Evolutionary conservation across 2,797 vertebrate species (phyloP), one percentile per base, ranked within the genome.

Genomic region (Gymnoscopelus microlampas): DNA sequence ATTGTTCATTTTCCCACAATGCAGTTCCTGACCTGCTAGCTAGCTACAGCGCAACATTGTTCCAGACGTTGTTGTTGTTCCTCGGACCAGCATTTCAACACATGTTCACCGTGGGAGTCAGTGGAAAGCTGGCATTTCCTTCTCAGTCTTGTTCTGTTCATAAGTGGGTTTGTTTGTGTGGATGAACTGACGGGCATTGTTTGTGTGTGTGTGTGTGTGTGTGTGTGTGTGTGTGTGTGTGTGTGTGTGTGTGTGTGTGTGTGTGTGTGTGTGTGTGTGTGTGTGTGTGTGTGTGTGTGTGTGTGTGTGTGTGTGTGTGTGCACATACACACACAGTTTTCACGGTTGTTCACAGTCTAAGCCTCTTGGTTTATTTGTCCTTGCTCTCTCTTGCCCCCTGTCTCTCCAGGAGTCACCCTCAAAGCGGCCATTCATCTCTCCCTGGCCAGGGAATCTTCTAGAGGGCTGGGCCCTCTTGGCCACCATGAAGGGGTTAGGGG

Each of bases 401-500:
- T 66, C 84, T 13, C 49, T 49, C 15, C 49, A 94, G 92, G 91
- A 92, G 67, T 77, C 73, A 71, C 65, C 39, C 70, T 62, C 66
- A 55, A 83, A 74, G 78, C 80, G 74, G 58, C 65, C 73, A 73
- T 49, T 71, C 78, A n/a, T 85, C 76, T 86, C 63, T 84, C 35
- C 74, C 85, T 66, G 87, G 83, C 85, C 73, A 73, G 88, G 86
- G 84, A 53, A 95, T 95, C 94, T 83, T 94, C 84, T 96, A 94
- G 90, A 83, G 83, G 86, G 83, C 86, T 72, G 70, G 88, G 79
- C 81, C 55, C 86, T 90, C 88, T 83, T 77, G 26, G 73, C 81
- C 88, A 92, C 89, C 92, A 99, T 99, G 98, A 99, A 99, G 93
- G 97, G 97, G 89, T 94, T 98, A 90, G 96, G 95, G 89, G 95